These are phyloP conservation scores for Trichosurus vulpecula DNA, from an alignment of 2,797 vertebrate genomes.

Conservation along the genomic window DNA sequence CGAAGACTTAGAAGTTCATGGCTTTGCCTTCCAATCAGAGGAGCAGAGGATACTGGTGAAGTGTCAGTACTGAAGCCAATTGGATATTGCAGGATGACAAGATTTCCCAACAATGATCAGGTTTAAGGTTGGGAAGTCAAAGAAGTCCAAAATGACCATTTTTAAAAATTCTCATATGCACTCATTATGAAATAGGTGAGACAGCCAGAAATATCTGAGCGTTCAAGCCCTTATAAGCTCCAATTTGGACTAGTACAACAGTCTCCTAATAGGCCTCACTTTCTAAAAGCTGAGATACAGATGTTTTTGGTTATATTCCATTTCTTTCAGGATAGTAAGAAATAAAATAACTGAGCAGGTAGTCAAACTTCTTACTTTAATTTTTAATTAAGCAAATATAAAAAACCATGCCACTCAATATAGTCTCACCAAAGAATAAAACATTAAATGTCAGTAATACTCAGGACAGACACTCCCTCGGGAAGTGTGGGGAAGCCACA, in stretches of 20 bases:
- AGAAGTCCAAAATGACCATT: background rate
- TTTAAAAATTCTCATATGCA: background rate
- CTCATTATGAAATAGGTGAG: background rate
- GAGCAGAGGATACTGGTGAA: background rate
- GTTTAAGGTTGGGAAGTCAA: background rate
- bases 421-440: slow-evolving; percentile 52
- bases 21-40: background rate
- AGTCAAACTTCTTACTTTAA: slow-evolving; percentile 30
- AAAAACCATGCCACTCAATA: slow-evolving; percentile 19
- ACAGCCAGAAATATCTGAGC: background rate
- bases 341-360: slow-evolving; percentile 42
- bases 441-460: slow-evolving; percentile 30
- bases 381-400: slow-evolving; percentile 49
- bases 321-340: slow-evolving; percentile 37
- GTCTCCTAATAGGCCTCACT: background rate
- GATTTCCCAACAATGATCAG: background rate
- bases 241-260: background rate
- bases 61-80: background rate
- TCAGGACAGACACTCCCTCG: slow-evolving; percentile 8
- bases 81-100: background rate
- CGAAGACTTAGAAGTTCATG: background rate
- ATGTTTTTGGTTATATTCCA: slow-evolving; percentile 18
- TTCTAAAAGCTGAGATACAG: background rate
- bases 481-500: slow-evolving; percentile 23
- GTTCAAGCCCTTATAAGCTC: background rate